phyloP scores from a whole-genome alignment of 2,113 vertebrate species.

The Himantopus leucocephalus region DNA sequence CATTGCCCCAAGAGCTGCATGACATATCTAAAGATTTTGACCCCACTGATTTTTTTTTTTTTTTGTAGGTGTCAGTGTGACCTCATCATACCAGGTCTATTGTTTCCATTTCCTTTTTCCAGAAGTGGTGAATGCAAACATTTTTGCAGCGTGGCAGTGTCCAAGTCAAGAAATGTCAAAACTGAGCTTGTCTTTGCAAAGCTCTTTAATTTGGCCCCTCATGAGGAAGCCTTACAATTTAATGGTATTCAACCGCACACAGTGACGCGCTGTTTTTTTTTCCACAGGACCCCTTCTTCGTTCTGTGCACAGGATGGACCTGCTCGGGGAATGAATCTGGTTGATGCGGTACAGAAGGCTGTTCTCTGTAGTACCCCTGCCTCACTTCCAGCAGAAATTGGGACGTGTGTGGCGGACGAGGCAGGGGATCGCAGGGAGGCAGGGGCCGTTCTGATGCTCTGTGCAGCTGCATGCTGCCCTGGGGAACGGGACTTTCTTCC shows the following conservation, averaged over 20 bases:
- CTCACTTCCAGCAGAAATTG: background rate
- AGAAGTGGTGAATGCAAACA: background rate
- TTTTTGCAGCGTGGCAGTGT: background rate
- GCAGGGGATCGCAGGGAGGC: background rate
- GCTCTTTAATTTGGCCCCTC: background rate
- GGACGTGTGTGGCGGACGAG: background rate
- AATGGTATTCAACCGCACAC: accelerated
- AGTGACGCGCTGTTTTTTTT: background rate
- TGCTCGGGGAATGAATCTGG: conserved; percentile 34
- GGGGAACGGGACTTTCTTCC: background rate
- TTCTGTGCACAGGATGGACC: background rate
- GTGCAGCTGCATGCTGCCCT: conserved; percentile 13
- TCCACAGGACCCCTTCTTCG: background rate
- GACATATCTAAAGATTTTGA: background rate
- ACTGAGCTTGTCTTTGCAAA: background rate
- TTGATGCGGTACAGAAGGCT: background rate
- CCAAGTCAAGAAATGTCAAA: background rate
- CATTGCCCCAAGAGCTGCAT: background rate
- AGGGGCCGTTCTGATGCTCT: background rate
- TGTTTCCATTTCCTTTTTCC: background rate
- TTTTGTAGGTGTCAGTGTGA: background rate
- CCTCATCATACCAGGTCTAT: accelerated
- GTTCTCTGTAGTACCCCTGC: conserved; percentile 30
- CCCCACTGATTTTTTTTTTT: background rate
- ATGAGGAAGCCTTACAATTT: background rate